phyloP scores from a whole-genome alignment of 2,797 vertebrate species.

The Acanthurus tractus region DNA sequence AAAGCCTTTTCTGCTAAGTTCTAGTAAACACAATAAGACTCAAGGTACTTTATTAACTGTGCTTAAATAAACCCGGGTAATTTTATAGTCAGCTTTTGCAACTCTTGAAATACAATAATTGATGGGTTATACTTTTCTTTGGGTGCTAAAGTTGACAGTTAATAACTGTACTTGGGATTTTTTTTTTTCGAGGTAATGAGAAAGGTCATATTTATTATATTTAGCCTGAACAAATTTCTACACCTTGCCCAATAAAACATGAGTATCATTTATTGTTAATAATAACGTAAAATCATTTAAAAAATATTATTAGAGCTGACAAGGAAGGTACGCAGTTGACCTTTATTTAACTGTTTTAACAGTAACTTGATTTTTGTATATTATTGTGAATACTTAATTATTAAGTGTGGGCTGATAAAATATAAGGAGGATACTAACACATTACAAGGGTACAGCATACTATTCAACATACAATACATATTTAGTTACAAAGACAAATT shows the following conservation, averaged over 20 bases:
- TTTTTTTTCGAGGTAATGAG: conserved; percentile 28
- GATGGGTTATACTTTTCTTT: conserved; percentile 11
- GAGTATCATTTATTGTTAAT: neutral
- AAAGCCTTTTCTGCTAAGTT: neutral
- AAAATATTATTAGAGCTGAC: neutral
- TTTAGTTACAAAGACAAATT: conserved; percentile 28
- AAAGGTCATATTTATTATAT: conserved; percentile 19
- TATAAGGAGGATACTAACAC: neutral
- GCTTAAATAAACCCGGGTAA: conserved; percentile 25
- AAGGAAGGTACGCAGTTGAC: conserved; percentile 7
- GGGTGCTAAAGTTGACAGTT: conserved; percentile 6
- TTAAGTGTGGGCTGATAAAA: neutral
- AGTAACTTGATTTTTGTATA: neutral
- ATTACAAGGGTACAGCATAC: neutral
- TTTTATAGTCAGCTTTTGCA: neutral
- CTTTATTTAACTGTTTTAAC: conserved; percentile 6
- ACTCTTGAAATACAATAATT: conserved; percentile 3
- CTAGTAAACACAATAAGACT: conserved; percentile 22
- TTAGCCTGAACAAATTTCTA: neutral
- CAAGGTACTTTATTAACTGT: conserved; percentile 17
- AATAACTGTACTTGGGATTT: conserved; percentile 16
- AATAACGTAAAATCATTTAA: neutral
- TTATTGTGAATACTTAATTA: neutral
- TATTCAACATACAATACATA: conserved; percentile 22
- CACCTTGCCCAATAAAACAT: neutral